These are phyloP conservation scores for Theristicus caerulescens DNA, from an alignment of 2,113 vertebrate species.

Conservation along the genomic window DNA sequence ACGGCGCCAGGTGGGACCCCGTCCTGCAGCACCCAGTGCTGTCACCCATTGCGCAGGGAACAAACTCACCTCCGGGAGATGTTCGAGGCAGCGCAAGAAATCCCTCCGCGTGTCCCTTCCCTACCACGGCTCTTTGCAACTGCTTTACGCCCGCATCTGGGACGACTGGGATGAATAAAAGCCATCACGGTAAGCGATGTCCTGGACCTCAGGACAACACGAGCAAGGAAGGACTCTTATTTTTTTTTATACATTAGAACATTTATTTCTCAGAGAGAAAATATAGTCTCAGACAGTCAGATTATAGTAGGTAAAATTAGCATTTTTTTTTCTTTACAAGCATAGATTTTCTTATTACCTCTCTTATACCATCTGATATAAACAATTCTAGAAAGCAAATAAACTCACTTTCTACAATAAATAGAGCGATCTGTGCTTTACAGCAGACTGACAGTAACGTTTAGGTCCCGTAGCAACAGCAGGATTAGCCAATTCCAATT, in stretches of 20 bases:
- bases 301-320: conserved; percentile 92
- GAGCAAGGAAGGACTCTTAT: neutral
- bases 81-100: neutral
- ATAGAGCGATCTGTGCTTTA: conserved; percentile 87
- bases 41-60: neutral
- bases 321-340: conserved; percentile 88
- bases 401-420: conserved; percentile 91
- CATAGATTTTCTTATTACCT: conserved; percentile 85
- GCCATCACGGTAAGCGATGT: accelerated
- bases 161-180: neutral
- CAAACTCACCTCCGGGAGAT: neutral
- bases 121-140: accelerated
- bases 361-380: conserved; percentile 88
- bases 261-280: conserved; percentile 95
- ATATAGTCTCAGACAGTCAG: conserved; percentile 89
- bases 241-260: conserved; percentile 77
- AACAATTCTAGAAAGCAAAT: conserved; percentile 88
- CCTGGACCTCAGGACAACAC: neutral
- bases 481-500: conserved; percentile 68
- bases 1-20: neutral
- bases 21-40: neutral
- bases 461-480: conserved; percentile 73
- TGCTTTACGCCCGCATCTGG: neutral
- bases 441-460: conserved; percentile 77
- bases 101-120: neutral